Conservation (phyloP, 1,140 invertebrate genomes). For the Lucilia cuprina region DNA sequence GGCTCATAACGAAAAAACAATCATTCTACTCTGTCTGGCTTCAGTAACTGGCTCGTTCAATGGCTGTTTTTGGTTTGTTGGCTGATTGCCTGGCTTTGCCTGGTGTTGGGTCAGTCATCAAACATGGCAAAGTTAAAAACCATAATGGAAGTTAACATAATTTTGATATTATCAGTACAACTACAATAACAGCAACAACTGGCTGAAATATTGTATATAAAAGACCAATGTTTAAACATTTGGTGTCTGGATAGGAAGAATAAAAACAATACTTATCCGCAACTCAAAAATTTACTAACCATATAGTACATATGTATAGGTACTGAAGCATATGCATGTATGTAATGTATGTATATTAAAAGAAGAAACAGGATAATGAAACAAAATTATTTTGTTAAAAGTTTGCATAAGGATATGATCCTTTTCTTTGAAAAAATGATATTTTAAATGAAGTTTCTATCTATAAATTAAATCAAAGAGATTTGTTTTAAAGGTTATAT, state of each 20-base stretch:
- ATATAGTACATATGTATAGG: too few species aligned
- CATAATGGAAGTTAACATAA: slow-evolving; percentile 8
- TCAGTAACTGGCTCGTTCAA: not conserved
- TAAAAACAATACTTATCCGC: not conserved
- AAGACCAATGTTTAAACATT: not conserved
- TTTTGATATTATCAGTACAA: not conserved
- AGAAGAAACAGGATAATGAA: too few species aligned
- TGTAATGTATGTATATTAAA: too few species aligned
- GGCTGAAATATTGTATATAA: not conserved
- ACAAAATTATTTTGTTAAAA: too few species aligned
- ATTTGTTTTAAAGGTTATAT: too few species aligned
- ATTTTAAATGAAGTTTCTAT: too few species aligned
- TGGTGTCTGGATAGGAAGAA: not conserved
- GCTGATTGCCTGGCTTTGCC: not conserved
- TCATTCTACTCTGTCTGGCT: not conserved
- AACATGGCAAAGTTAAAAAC: slow-evolving; percentile 5
- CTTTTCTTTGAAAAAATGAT: too few species aligned
- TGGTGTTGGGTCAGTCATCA: not conserved
- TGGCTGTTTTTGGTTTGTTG: not conserved
- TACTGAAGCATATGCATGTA: too few species aligned
- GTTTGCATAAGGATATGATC: too few species aligned
- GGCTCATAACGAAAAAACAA: not conserved
- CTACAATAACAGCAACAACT: not conserved
- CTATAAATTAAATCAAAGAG: too few species aligned
- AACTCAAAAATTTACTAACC: too few species aligned